Evolutionary conservation across 2,113 vertebrate species (phyloP), one percentile per base, ranked within the genome.

Genomic region (Anthoscopus minutus): DNA sequence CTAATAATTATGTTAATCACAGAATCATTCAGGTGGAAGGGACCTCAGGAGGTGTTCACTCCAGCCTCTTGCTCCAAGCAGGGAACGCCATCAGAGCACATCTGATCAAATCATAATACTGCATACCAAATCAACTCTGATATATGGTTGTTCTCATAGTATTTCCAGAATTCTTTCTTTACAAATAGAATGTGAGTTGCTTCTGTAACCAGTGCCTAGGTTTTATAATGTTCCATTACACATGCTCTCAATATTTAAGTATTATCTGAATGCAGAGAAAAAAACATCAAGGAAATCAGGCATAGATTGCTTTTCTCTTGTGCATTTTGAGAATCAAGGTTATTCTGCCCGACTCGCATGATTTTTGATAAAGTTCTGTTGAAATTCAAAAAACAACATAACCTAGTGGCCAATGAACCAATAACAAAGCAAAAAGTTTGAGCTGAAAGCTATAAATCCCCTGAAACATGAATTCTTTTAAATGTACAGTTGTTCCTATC

Each of bases 1-100:
- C 45, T 94, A 94, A 81, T 86, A 94, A 89, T 94, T 96, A 96
- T 40, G 54, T 86, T 58, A 84, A 66, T 74, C 33, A 78, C 37
- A 93, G 69, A 89, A 38, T n/a, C 33, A 51, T 58, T 65, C 19
- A 28, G 15, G 15, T 57, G 27, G 12, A 80, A 65, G 50, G 15
- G 15, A 37, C 22, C 27, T 28, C 60, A 88, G 57, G 56, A 48
- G 7, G 20, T 73, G 19, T 81, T 15, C 19, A 33, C 27, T 51
- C 20, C n/a, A 58, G 8, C 16, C 13, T 51, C 60, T 66, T 58
- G 8, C 28, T 58, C 28, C 13, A 57, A 51, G 31, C 23, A 58
- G 7, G 15, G 14, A 53, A 51, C 44, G 7, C 23, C 23, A 21
- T 33, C 51, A 45, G 7, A 40, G 30, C 27, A n/a, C 10, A 61